Percentiles rank a stretch among this genome's conserved stretches.
Conservation (phyloP, 2,888 invertebrate genomes). For the Amphipoea oculea region DNA sequence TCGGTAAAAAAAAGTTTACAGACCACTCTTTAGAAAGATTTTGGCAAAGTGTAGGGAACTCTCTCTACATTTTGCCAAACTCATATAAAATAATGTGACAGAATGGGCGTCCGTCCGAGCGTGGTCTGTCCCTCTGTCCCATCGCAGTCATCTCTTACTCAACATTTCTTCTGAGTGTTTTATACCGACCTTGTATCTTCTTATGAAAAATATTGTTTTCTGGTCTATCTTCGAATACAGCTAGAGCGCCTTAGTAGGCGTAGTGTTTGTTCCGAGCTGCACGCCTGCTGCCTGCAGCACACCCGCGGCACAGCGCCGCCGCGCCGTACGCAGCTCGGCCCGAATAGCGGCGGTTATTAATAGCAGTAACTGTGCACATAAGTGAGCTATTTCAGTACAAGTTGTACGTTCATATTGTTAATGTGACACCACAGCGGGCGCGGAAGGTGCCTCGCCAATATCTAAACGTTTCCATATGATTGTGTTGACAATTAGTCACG, state of each 20-base stretch:
- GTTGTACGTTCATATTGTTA: not conserved
- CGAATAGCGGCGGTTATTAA: conserved; percentile 1
- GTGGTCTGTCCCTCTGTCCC: no score
- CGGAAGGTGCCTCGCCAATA: not conserved
- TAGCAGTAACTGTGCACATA: conserved; percentile 25
- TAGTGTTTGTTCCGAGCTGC: not conserved
- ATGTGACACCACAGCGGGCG: not conserved
- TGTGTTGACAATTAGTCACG: conserved; percentile 1
- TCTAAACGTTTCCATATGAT: not conserved
- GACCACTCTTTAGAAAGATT: not conserved
- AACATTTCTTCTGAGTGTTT: not conserved
- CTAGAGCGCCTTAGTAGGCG: no score
- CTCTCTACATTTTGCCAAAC: not conserved
- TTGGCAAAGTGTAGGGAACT: no score
- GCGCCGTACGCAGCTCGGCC: no score
- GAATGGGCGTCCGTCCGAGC: no score
- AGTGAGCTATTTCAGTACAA: conserved; percentile 34
- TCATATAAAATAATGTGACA: not conserved
- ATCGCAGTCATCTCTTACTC: not conserved
- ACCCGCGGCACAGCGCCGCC: no score
- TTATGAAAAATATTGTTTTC: not conserved
- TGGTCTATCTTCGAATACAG: not conserved
- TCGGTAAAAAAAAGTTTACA: not conserved
- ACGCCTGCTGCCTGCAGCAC: no score
- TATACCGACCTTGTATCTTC: not conserved